Evolutionary conservation across 2,113 vertebrate genomes (phyloP), one percentile per base, ranked within the genome.

Genomic region (Austrofundulus limnaeus): DNA sequence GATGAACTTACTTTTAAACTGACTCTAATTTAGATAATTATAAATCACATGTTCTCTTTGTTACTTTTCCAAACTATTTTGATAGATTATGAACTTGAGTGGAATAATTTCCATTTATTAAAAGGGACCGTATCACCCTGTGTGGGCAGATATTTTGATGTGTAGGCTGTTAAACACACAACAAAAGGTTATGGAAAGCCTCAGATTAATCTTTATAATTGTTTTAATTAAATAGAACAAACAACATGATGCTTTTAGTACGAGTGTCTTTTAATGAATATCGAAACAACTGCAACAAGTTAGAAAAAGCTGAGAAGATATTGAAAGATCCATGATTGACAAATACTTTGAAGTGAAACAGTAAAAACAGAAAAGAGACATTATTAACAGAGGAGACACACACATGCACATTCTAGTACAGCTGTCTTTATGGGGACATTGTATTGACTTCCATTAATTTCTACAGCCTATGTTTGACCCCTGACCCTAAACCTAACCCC

Each of bases 91-190:
- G 41, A 39, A 63, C 34, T 25, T 57, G 23, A 70, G 43, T 70
- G 57, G 39, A 45, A 23, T 56, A 52, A 56, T 31, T 21, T 64
- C 45, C 47, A 17, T 15, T 63, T 38, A 71, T 54, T 24, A 69
- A 24, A 62, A 38, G 10, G 43, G 61, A 72, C 15, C 53, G 39
- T 14, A 31, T 61, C 56, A 58, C 41, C 54, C 24, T 15, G 15
- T 11, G 39, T 66, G 47, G 67, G 60, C 38, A 37, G 64, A 53
- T 61, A 72, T 52, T 61, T 59, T 66, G 57, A 16, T 75, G 64
- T 64, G 74, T 70, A 57, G 77, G 81, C 60, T 65, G 57, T 5
- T 58, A 20, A 70, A 34, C 16, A 21, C 25, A 34, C 21, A 12
- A 17, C 2, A 16, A 59, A 66, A 67, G 39, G 21, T 58, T 60